A percentile compares a stretch with the other conserved stretches of the same genome.
These are phyloP conservation scores for Eupithecia insigniata DNA, from an alignment of 2,888 invertebrate genomes.

Conservation along the genomic window DNA sequence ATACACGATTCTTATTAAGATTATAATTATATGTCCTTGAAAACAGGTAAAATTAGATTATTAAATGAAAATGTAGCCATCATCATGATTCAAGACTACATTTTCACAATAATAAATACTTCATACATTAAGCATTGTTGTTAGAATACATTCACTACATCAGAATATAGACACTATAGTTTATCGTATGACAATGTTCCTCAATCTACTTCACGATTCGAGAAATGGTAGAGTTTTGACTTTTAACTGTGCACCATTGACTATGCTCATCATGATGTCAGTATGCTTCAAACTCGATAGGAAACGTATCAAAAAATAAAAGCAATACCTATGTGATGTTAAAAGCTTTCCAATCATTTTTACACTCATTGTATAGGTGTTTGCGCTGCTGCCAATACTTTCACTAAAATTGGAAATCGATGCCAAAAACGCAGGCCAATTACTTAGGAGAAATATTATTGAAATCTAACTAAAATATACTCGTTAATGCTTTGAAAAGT, in stretches of 20 bases:
- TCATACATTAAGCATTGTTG: conserved; percentile 73
- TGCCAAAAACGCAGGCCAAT: conserved; percentile 22
- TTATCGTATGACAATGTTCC: conserved; percentile 73
- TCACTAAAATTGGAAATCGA: conserved; percentile 32
- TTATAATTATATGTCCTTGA: conserved; percentile 53
- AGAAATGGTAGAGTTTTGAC: conserved; percentile 25
- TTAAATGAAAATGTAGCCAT: conserved; percentile 57
- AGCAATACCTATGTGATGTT: conserved; percentile 7
- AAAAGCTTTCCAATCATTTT: conserved; percentile 26
- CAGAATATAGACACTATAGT: conserved; percentile 56
- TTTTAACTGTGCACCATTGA: neutral
- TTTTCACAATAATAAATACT: conserved; percentile 61
- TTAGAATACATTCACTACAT: conserved; percentile 60
- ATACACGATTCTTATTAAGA: conserved; percentile 49
- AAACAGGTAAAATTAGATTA: conserved; percentile 69
- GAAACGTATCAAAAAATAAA: conserved; percentile 2
- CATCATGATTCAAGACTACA: conserved; percentile 56
- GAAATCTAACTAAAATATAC: conserved; percentile 9
- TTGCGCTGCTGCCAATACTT: conserved; percentile 27
- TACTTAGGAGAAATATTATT: conserved; percentile 26
- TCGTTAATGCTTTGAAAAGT: neutral
- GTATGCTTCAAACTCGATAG: neutral
- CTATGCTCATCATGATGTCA: neutral
- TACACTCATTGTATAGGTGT: conserved; percentile 24
- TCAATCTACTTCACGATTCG: conserved; percentile 63